Base-by-base conservation (phyloP, 2,797 vertebrate species). In the Linurgus olivaceus region DNA sequence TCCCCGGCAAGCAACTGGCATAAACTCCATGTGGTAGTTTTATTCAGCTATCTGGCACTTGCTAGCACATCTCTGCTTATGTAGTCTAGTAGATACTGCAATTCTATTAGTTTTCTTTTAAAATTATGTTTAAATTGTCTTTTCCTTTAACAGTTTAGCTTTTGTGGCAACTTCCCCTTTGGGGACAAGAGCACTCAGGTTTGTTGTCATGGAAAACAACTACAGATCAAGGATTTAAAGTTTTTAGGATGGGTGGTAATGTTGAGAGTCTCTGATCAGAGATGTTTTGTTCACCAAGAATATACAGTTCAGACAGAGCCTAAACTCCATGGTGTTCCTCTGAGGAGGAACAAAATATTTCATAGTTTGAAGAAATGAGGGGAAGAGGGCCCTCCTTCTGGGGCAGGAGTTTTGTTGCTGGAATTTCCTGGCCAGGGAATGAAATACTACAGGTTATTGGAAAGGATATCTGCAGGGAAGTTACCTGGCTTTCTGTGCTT, bases 21-120 rank as follows among this genome's bases (percentile, higher is more conserved):
- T 67, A 54, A 86, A 25, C 51, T 76, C 55, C 76, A 65, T 2
- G 0, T 72, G 24, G 37, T 65, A 47, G 52, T 70, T 93, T 79
- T 54, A 35, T 58, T 80, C 76, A 58, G 81, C 90, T 94, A 0
- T 73, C 76, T 92, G 72, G 81, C 93, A 90, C 82, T 94, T 93
- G 42, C 95, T 96, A 76, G 88, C 96, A 93, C 89, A 91, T 80
- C 93, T 94, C 93, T 93, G 97, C 97, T 98, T 96, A 48, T 1
- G 47, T 97, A 97, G 91, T 57, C 68, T 92, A 37, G 50, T 96
- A 95, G 67, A 73, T 76, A 86, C 5, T 88, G 92, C 92, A 89
- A 12, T 92, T 90, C 28, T 61, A 66, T 21, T 61, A 17, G 29
- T 77, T 88, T 67, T 78, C 68, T 74, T 86, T 92, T 91, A 8